Evolutionary conservation across 2,797 vertebrate genomes (phyloP).

Genomic region (Calcarius lapponicus): DNA sequence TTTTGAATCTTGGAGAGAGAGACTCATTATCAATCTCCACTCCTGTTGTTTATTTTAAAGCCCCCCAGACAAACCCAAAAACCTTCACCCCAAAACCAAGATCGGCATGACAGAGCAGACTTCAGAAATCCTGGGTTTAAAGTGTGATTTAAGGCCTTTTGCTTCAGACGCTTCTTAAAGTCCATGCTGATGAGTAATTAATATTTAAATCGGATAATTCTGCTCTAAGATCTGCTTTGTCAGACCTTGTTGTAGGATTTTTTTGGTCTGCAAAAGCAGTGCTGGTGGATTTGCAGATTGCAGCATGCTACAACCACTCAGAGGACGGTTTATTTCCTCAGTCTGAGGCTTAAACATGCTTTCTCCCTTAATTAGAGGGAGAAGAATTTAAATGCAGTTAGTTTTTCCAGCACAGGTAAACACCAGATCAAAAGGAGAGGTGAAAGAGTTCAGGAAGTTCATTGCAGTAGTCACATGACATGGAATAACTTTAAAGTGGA

Average conservation of each 20-base stretch:
- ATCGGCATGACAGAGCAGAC: neutral
- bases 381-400: constrained; percentile 11
- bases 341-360: neutral
- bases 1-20: neutral
- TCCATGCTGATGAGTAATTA: constrained; percentile 49
- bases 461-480: neutral
- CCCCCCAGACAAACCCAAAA: neutral
- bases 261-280: neutral
- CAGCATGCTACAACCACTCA: neutral
- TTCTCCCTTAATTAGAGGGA: constrained; percentile 33
- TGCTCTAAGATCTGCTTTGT: constrained; percentile 12
- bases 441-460: constrained; percentile 11
- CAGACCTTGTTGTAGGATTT: constrained; percentile 19
- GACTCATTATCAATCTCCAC: neutral
- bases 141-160: constrained; percentile 55
- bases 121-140: constrained; percentile 44
- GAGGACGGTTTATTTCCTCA: neutral
- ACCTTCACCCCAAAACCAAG: neutral
- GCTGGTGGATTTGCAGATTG: neutral
- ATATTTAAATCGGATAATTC: constrained; percentile 35
- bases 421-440: neutral
- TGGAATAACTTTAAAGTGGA: constrained; percentile 1
- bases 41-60: neutral
- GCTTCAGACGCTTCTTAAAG: neutral
- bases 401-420: constrained; percentile 23